Conservation (phyloP, 1,140 invertebrate genomes). For the Steinernema khuongi region DNA sequence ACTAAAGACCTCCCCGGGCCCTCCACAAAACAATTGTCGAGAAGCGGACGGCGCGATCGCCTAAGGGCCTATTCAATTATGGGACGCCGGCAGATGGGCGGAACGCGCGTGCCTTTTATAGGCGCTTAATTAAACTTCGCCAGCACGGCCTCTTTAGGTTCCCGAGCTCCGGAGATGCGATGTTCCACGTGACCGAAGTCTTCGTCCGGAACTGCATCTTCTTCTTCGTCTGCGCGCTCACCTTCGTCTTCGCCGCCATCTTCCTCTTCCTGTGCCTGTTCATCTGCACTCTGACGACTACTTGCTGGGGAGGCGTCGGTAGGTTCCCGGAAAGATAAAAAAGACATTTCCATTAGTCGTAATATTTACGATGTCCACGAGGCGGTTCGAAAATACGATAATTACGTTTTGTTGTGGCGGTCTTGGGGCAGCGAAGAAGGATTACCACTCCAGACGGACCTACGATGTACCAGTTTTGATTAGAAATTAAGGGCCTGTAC, state of each 20-base stretch:
- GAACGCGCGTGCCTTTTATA: background rate
- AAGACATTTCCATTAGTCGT: too few relatives aligned
- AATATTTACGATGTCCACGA: too few relatives aligned
- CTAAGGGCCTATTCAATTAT: constrained; percentile 6
- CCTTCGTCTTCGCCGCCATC: background rate
- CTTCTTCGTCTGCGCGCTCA: constrained; percentile 1
- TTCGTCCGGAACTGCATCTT: constrained; percentile 3
- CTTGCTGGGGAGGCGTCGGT: background rate
- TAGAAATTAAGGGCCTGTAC: too few relatives aligned
- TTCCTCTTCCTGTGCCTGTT: background rate
- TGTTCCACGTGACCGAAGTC: background rate
- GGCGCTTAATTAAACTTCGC: constrained; percentile 11
- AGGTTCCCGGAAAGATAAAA: background rate
- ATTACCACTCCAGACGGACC: too few relatives aligned
- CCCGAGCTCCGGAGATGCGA: background rate
- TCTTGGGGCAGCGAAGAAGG: too few relatives aligned
- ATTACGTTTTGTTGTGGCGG: too few relatives aligned
- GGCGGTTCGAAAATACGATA: too few relatives aligned
- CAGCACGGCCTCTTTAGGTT: background rate
- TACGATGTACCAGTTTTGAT: too few relatives aligned
- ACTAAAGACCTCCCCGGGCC: too few relatives aligned
- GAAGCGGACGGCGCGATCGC: background rate
- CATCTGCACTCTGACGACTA: background rate
- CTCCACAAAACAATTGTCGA: background rate
- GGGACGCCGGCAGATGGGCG: constrained; percentile 5